Base-by-base conservation (phyloP, 1,140 invertebrate genomes). In the Limonius californicus region DNA sequence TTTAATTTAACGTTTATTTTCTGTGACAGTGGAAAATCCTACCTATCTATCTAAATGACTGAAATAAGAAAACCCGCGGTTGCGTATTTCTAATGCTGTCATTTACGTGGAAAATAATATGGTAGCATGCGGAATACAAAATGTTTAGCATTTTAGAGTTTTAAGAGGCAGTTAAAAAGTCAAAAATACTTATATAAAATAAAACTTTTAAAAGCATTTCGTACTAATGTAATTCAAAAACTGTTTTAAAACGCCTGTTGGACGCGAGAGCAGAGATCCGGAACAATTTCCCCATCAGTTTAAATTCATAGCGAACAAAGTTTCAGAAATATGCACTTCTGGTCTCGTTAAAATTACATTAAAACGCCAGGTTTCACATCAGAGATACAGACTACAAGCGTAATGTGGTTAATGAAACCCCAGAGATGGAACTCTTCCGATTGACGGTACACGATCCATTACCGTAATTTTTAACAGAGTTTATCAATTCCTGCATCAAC, bases 321-420 rank as follows among this genome's bases (percentile, higher is more conserved):
- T 55, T 65, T 63, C 53, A 58, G 61, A 62, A 63, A 57, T 63
- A 67, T 70, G 63, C 67, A 71, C 65, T 71, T 70, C 62, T 63
- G 63, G 59, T 62, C 64, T 73, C 70, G 68, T 73, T 73, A 70
- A 70, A 73, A 73, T 73, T 70, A 71, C 70, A 73, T 72, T 70
- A 72, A 69, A 68, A 68, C 65, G 63, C 62, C 69, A 63, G 61
- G 53, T 65, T 69, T 67, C 57, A 65, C 67, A 69, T 69, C 63
- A 62, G 61, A 64, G 59, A 57, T 63, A 62, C 50, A 61, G 21
- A 62, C 61, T 30, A 55, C 45, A 61, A 65, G 55, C 30, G 30
- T 59, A 68, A 66, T 54, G 57, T 60, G 65, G 62, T 62, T 70
- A 70, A 70, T 69, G 68, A 63, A 70, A 60, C 67, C 62, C 67